phyloP scores from a whole-genome alignment of 64 coral and sea anemone species.

The Catalaphyllia jardinei region DNA sequence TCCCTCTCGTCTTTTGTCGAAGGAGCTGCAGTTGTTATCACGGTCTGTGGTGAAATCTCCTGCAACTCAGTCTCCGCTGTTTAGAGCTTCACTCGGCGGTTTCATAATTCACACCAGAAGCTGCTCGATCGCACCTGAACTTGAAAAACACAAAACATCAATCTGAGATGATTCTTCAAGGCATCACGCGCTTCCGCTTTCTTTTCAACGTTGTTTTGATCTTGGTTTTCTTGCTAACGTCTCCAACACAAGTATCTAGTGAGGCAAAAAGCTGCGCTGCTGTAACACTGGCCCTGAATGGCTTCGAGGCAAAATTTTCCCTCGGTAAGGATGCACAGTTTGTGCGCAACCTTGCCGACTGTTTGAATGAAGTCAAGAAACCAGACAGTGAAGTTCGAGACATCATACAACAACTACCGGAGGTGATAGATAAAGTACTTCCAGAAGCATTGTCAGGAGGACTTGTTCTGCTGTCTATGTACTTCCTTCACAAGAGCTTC shows the following conservation, averaged over 20 bases:
- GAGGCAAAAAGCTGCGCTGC: neutral
- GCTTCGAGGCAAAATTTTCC: neutral
- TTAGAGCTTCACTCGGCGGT: neutral
- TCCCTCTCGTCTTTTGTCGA: no score
- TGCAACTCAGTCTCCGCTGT: neutral
- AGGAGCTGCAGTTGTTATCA: neutral
- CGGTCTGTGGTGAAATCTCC: neutral
- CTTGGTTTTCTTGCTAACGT: neutral
- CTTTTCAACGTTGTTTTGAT: neutral
- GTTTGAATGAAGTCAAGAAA: neutral
- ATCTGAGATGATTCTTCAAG: neutral
- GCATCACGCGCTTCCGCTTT: neutral
- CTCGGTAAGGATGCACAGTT: neutral
- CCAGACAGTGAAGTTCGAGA: neutral
- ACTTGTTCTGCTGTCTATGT: neutral
- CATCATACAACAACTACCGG: neutral
- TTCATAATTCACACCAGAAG: neutral
- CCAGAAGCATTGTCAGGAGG: neutral
- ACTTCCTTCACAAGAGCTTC: neutral
- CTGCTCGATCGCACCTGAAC: neutral
- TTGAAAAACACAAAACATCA: neutral
- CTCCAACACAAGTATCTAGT: neutral
- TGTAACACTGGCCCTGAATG: neutral
- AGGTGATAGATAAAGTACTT: neutral
- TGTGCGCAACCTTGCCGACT: neutral